Base-by-base conservation (phyloP, 37 sponge, comb jelly and placozoan species). In the Chondrosia reniformis region DNA sequence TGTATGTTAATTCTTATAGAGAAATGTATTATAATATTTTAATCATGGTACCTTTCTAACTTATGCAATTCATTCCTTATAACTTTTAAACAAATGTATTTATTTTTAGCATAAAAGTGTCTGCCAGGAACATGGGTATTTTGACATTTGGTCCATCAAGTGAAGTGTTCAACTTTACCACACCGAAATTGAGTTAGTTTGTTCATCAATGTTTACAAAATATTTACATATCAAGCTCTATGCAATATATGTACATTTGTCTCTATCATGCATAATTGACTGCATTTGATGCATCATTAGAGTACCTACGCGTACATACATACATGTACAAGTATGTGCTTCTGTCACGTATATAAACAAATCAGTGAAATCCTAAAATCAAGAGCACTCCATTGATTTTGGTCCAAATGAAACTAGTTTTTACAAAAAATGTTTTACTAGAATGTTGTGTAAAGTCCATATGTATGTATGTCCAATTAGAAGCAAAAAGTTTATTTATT, bases 1-100 rank as follows among this genome's bases (percentile, higher is more conserved):
- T 13, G 66, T 64, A 36, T 64, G 66, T 64, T 32, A 28, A 28
- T 56, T n/a, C n/a, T n/a, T n/a, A n/a, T n/a, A n/a, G n/a, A n/a
- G n/a, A n/a, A n/a, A n/a, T n/a, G n/a, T n/a, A n/a, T n/a, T n/a
- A n/a, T n/a, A n/a, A n/a, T n/a, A n/a, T n/a, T n/a, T n/a, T n/a
- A n/a, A n/a, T n/a, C n/a, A n/a, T n/a, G n/a, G n/a, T n/a, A n/a
- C n/a, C n/a, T n/a, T n/a, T n/a, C n/a, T n/a, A n/a, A n/a, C n/a
- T n/a, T n/a, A n/a, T n/a, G n/a, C n/a, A n/a, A n/a, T n/a, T n/a
- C n/a, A n/a, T n/a, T n/a, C n/a, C n/a, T n/a, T n/a, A n/a, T n/a
- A n/a, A n/a, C n/a, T n/a, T n/a, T n/a, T n/a, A n/a, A n/a, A n/a
- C n/a, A n/a, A n/a, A n/a, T n/a, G n/a, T n/a, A n/a, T n/a, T n/a